Percentiles rank a stretch among this genome's conserved stretches.
Conservation (phyloP, 2,113 vertebrate genomes). For the Danio rerio region GRCz12tu NC_133190.1:25884001-25884500, state of each 20-base stretch:
- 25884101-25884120: conserved; percentile 73
- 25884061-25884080: conserved; percentile 75
- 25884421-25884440: too few species aligned
- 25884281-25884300: background rate
- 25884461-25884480: too few species aligned
- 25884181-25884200: conserved; percentile 28
- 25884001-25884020: conserved; percentile 54
- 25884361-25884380: background rate
- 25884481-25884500: too few species aligned
- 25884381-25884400: background rate
- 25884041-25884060: conserved; percentile 71
- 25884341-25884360: background rate
- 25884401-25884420: background rate
- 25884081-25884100: conserved; percentile 64
- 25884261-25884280: background rate
- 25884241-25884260: background rate
- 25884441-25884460: background rate
- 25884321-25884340: background rate
- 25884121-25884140: conserved; percentile 69
- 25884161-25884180: conserved; percentile 62
- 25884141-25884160: conserved; percentile 61
- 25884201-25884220: conserved; percentile 40
- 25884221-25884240: conserved; percentile 26
- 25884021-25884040: conserved; percentile 67
- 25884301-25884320: too few species aligned